Percentiles rank a stretch among this genome's conserved stretches.
Conservation (phyloP, 2,113 vertebrate genomes). For the Chaetorhynchus papuensis region DNA sequence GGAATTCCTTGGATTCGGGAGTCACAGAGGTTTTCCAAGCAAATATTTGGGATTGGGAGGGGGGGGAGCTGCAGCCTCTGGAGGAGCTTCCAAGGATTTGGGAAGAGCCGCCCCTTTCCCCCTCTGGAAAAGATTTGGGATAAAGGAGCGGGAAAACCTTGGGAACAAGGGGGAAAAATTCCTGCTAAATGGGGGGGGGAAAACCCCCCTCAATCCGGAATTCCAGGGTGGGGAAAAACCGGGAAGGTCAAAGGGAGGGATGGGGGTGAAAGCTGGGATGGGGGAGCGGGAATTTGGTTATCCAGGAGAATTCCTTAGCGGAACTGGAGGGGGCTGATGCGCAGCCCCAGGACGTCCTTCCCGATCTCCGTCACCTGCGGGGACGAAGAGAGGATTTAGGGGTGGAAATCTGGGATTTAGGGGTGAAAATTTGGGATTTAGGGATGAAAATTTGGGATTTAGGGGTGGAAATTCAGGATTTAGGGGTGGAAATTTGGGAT, state of each 20-base stretch:
- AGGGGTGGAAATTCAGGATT: rapidly evolving
- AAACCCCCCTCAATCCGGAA: not conserved
- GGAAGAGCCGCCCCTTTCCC: not conserved
- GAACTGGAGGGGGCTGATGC: slow-evolving; percentile 96
- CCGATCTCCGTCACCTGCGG: slow-evolving; percentile 91
- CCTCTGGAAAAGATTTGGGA: not conserved
- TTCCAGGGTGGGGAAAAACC: not conserved
- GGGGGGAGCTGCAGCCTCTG: not conserved
- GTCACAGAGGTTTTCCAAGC: not conserved
- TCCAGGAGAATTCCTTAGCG: slow-evolving; percentile 68
- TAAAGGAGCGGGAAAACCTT: rapidly evolving
- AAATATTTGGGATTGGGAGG: not conserved
- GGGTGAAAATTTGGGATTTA: rapidly evolving
- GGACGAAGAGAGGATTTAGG: not conserved
- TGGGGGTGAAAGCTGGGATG: not conserved
- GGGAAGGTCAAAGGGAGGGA: not conserved
- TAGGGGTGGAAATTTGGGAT: not conserved
- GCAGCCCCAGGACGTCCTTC: slow-evolving; percentile 92
- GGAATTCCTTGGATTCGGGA: not conserved
- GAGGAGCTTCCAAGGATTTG: not conserved
- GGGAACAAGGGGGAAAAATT: not conserved
- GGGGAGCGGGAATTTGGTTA: not conserved
- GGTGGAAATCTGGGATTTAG: not conserved
- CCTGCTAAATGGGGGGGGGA: not conserved
- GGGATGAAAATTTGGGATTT: rapidly evolving